Evolutionary conservation across 2,888 invertebrate genomes (phyloP).

Genomic region (Drosophila kanekoi): DNA sequence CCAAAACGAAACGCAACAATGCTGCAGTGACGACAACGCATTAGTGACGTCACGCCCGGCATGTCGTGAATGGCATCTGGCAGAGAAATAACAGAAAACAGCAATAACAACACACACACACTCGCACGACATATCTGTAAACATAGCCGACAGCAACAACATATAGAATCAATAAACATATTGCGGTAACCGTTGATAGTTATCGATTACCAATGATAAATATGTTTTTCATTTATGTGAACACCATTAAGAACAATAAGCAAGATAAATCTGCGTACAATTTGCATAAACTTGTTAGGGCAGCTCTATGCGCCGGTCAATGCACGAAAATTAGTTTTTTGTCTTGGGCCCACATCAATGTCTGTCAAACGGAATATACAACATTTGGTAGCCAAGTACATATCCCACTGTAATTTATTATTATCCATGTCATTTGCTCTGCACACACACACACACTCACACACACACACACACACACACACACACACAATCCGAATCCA

Average conservation of each 20-base stretch:
- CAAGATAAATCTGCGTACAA: constrained; percentile 14
- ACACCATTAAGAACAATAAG: constrained; percentile 37
- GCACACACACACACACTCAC: constrained; percentile 26
- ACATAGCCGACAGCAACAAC: constrained; percentile 46
- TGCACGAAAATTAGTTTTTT: constrained; percentile 70
- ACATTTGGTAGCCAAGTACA: constrained; percentile 57
- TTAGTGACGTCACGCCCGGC: constrained; percentile 72
- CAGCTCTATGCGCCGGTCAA: constrained; percentile 63
- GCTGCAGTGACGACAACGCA: constrained; percentile 42
- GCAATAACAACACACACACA: constrained; percentile 40
- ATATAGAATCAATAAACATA: constrained; percentile 49
- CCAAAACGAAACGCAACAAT: constrained; percentile 46
- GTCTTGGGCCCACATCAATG: constrained; percentile 44
- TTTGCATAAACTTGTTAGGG: constrained; percentile 7
- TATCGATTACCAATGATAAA: constrained; percentile 57
- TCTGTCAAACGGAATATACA: constrained; percentile 56
- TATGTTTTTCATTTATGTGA: constrained; percentile 48
- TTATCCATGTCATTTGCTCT: constrained; percentile 51
- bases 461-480: background rate
- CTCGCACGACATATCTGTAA: constrained; percentile 23
- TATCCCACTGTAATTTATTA: constrained; percentile 58
- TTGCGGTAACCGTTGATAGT: constrained; percentile 35
- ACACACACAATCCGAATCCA: constrained; percentile 2
- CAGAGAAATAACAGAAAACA: constrained; percentile 55
- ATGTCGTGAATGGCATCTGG: constrained; percentile 63